Evolutionary conservation across 2,797 vertebrate genomes (phyloP), one percentile per base, ranked within the genome.

Genomic region (Capromys pilorides): DNA sequence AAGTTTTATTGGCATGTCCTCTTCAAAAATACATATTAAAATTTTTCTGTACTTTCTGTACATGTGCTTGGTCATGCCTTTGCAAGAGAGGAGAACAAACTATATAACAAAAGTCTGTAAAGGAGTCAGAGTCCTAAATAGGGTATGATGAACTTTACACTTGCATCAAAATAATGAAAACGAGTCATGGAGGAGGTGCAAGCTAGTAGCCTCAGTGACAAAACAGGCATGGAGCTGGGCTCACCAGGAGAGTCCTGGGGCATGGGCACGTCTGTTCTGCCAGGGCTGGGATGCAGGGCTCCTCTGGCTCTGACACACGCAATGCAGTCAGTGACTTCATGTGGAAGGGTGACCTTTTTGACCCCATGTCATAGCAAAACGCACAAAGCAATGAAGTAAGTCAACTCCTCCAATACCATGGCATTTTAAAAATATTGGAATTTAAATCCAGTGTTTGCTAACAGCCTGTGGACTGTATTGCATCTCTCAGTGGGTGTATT

Each of bases 201-300:
- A 4, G 2, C 4, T n/a, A n/a, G 1, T 69, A 59, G 12, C 22
- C 85, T 90, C 33, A 85, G 9, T 59, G 33, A 26, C n/a, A 45
- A 49, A 11, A 59, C 3, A 78, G 73, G 24, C 28, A 13, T 77
- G 41, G 41, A 7, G 41, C 22, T 39, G 26, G 13, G 41, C 4
- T 49, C 41, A 11, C 13, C 2, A 12, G 26, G 26, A 57, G 18
- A 41, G 5, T 2, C 33, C 16, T 73, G 6, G 0, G 1, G 79
- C 0, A 0, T 0, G 0, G 83, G 12, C 0, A 0, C 14, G 3
- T 14, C 45, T 88, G 61, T 73, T 21, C 14, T n/a, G 2, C 7
- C 39, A 59, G 33, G 57, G 22, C 33, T 2, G 2, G 8, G 26
- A 2, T 24, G 12, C 80, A 66, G 14, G 0, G 10, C 16, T 83